Evolutionary conservation across 23 tunicate genomes (phyloP).

Genomic region (Aplidium turbinatum): DNA sequence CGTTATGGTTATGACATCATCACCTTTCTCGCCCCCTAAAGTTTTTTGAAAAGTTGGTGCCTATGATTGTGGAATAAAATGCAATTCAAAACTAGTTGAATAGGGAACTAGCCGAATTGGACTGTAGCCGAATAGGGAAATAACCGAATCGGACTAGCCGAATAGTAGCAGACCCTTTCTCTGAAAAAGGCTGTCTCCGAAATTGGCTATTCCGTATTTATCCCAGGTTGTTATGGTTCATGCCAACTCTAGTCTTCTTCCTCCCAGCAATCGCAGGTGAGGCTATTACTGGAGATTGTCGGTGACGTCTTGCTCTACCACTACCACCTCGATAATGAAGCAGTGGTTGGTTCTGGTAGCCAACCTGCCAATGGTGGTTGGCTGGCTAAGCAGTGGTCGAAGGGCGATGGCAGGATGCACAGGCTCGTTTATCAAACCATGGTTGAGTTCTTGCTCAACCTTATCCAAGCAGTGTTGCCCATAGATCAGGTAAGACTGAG

Average conservation of each 20-base stretch:
- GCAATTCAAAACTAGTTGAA: too few species aligned
- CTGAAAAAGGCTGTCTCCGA: too few species aligned
- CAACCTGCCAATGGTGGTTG: slow-evolving; percentile 18
- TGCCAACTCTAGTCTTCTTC: not conserved
- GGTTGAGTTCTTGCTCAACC: slow-evolving; percentile 40
- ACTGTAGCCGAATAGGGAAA: too few species aligned
- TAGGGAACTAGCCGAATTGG: too few species aligned
- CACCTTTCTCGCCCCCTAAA: too few species aligned
- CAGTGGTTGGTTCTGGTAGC: not conserved
- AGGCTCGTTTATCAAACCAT: slow-evolving; percentile 67
- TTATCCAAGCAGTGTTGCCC: slow-evolving; percentile 56
- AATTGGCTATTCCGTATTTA: too few species aligned
- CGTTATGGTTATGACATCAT: too few species aligned
- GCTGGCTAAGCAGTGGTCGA: slow-evolving; percentile 40
- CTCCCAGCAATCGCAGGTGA: slow-evolving; percentile 45
- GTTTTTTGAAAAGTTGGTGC: too few species aligned
- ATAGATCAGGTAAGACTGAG: slow-evolving; percentile 45
- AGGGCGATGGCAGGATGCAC: slow-evolving; percentile 41
- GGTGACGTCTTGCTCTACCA: slow-evolving; percentile 68
- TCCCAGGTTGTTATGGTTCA: too few species aligned
- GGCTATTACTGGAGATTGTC: slow-evolving; percentile 50
- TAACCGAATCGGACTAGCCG: too few species aligned
- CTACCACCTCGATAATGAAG: slow-evolving; percentile 48
- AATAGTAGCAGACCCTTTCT: too few species aligned
- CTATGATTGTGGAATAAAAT: too few species aligned